Base-by-base conservation (phyloP, 2,888 invertebrate genomes). In the Noctua fimbriata region DNA sequence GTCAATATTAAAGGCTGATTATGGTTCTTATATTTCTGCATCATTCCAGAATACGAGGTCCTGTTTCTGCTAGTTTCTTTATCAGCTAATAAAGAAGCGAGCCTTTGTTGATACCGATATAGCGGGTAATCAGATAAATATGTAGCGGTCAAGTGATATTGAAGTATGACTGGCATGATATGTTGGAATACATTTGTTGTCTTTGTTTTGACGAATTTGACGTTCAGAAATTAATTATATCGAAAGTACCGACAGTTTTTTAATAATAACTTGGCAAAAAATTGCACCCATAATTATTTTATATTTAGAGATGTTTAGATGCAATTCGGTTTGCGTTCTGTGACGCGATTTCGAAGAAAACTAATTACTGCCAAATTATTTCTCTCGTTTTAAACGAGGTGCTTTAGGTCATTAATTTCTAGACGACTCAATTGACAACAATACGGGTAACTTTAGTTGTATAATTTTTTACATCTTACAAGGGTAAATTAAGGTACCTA, bases 91-190 rank as follows among this genome's bases (percentile, higher is more conserved):
- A 70, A 24, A 70, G 36, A 79, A 60, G 6, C 28, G 21, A 58
- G 24, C 44, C 80, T 67, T 84, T 84, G 52, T 80, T 80, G 58
- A 71, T 84, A 80, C 66, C 58, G 70, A 66, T 70, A 84, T 52
- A 44, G 21, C 16, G 74, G 28, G 21, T 74, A 82, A 77, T 83
- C 69, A 69, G 77, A 69, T 76, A 83, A 73, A 52, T 44, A 67
- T 18, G n/a, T 65, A 52, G 63, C 60, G 47, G 79, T 83, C 69
- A 83, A 6, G 18, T 49, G 41, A 70, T 84, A 44, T 28, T 76
- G 41, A 63, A 77, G 78, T 28, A 52, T 82, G 44, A 65, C 36
- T 67, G 16, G 36, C 16, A 49, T 82, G 63, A 55, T 18, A 49
- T 24, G 24, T 21, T n/a, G 9, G 21, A 52, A 44, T 52, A 41